Percentiles rank a stretch among this genome's conserved stretches.
Conservation (phyloP, 2,888 invertebrate genomes). For the Synanthedon tipuliformis region DNA sequence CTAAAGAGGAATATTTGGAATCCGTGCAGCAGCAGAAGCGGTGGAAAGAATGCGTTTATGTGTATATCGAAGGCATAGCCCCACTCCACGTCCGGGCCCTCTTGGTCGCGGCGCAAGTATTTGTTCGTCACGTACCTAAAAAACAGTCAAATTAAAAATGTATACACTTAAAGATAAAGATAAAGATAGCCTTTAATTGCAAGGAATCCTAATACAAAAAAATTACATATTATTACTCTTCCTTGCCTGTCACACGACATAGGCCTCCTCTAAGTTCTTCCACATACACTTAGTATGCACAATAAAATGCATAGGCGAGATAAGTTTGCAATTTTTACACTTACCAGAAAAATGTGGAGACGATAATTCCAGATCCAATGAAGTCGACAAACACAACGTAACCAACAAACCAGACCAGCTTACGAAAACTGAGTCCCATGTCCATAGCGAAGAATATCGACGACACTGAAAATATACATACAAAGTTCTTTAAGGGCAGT, state of each 20-base stretch:
- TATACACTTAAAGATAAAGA: too few relatives aligned
- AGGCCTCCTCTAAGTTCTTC: too few relatives aligned
- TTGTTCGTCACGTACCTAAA: conserved; percentile 84
- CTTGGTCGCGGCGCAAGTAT: conserved; percentile 76
- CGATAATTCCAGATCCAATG: conserved; percentile 85
- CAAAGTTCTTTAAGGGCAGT: not conserved
- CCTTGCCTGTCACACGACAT: too few relatives aligned
- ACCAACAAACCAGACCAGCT: conserved; percentile 85
- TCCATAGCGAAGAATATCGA: conserved; percentile 90
- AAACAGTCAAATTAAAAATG: too few relatives aligned
- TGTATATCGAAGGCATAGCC: conserved; percentile 99
- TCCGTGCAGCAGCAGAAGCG: conserved; percentile 91
- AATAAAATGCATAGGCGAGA: too few relatives aligned
- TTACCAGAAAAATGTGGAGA: conserved; percentile 91
- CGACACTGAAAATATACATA: conserved; percentile 74
- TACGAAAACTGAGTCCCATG: conserved; percentile 74
- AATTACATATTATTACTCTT: too few relatives aligned
- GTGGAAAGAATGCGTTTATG: conserved; percentile 98
- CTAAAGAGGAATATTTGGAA: conserved; percentile 91
- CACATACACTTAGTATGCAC: too few relatives aligned
- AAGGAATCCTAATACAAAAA: too few relatives aligned
- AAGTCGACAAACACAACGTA: conserved; percentile 96
- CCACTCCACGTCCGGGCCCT: conserved; percentile 88
- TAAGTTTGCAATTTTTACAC: conserved; percentile 20
- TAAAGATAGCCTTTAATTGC: too few relatives aligned